Base-by-base conservation (phyloP, 2,113 vertebrate species). In the Solenodon paradoxus region DNA sequence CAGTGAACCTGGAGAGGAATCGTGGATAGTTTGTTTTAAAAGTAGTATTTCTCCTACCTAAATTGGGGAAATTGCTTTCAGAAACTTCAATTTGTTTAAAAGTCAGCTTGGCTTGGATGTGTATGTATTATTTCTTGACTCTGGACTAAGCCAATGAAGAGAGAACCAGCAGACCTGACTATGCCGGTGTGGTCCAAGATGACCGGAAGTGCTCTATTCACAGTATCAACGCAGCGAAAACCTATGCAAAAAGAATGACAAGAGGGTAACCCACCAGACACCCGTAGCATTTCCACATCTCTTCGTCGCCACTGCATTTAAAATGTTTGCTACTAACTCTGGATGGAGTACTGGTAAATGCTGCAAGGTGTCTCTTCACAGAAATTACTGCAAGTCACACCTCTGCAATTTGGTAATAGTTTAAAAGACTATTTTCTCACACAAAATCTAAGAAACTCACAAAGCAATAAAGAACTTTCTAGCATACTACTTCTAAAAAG, bases 321-420 rank as follows among this genome's bases (percentile, higher is more conserved):
- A 97, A 95, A 96, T 92, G 85, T 96, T 74, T 95, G 57, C 51
- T 87, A 63, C 95, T 96, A 74, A 13, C 30, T 77, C 32, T 83
- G 32, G 90, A 88, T 32, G 93, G 93, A 95, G 92, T 10, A 94
- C 74, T 97, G 97, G 97, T 94, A 95, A 90, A 97, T 90, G 93
- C 90, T 95, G 95, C 92, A 38, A 97, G 92, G 86, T 72, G 95
- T 97, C 93, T 95, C 96, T 97, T 90, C 88, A 78, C 89, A 97
- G 96, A 97, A 97, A 96, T 97, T 93, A 98, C 98, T 97, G 97
- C 96, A 98, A 88, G 95, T 97, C 94, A 97, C 97, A 97, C 97
- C 96, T 96, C 97, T 96, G 97, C 92, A 97, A 97, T 98, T 98
- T 98, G 98, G 98, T 98, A 98, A 98, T 92, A 98, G 96, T 98